Percentiles rank a stretch among this genome's conserved stretches.
Evolutionary conservation across 2,113 vertebrate genomes (phyloP).

Genomic region (Lynx canadensis): DNA sequence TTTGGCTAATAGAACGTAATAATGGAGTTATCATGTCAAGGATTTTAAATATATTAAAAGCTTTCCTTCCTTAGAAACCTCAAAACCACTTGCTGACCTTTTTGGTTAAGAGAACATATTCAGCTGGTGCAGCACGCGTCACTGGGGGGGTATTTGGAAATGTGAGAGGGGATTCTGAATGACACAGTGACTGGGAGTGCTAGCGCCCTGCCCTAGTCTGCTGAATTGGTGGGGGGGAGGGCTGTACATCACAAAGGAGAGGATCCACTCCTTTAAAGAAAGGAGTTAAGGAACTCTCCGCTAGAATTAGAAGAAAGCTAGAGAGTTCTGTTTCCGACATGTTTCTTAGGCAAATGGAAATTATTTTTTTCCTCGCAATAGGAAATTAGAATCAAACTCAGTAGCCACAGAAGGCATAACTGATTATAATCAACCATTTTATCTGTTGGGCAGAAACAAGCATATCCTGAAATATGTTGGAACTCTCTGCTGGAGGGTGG

Average conservation of each 20-base stretch:
- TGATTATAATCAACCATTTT: not conserved
- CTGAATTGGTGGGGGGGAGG: not conserved
- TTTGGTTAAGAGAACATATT: not conserved
- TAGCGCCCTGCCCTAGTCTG: not conserved
- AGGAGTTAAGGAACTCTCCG: not conserved
- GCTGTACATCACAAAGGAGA: not conserved
- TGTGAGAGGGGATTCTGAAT: not conserved
- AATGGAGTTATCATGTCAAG: not conserved
- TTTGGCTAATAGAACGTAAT: not conserved
- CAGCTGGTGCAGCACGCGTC: not conserved
- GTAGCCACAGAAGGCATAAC: not conserved
- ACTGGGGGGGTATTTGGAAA: not conserved
- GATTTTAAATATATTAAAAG: not conserved
- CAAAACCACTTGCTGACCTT: not conserved
- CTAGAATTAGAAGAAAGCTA: not conserved
- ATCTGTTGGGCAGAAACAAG: slow-evolving; percentile 11
- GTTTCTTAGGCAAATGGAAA: slow-evolving; percentile 28
- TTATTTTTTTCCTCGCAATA: not conserved
- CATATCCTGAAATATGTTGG: not conserved
- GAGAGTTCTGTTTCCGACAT: not conserved
- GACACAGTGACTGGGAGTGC: not conserved
- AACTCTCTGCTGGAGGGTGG: slow-evolving; percentile 1
- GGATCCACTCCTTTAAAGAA: not conserved
- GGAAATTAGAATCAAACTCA: slow-evolving; percentile 47
- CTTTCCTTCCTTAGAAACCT: not conserved